Conservation (phyloP, 37 sponge, comb jelly and placozoan species). For the Hexactinellida sp. region DNA sequence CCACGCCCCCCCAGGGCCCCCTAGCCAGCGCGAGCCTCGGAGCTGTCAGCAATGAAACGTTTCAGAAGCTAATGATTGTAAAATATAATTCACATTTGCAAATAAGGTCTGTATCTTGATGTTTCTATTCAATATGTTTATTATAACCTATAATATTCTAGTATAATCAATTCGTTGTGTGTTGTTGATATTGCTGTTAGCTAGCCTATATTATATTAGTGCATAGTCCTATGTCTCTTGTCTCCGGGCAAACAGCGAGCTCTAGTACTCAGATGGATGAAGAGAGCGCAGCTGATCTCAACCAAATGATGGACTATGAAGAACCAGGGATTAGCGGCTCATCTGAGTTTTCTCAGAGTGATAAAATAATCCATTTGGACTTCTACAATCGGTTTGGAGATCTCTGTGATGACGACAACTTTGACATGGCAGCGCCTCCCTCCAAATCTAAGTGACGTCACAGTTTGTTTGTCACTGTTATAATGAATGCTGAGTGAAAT, state of each 20-base stretch:
- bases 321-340: neutral
- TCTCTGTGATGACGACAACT: slow-evolving; percentile 12
- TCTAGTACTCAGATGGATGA: neutral
- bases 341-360: neutral
- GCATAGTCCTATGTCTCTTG: neutral
- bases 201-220: neutral
- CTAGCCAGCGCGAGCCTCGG: neutral
- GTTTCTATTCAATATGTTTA: no score
- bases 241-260: neutral
- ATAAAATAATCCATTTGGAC: slow-evolving; percentile 8
- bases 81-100: neutral
- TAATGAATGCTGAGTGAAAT: no score
- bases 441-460: neutral
- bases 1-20: neutral
- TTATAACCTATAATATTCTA: no score
- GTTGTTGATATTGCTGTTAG: neutral
- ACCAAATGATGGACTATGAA: slow-evolving; percentile 16
- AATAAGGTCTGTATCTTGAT: neutral
- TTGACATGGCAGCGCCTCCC: neutral
- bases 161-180: no score
- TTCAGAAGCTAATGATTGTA: neutral
- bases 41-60: neutral
- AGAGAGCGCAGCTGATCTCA: neutral
- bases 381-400: slow-evolving; percentile 6
- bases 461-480: no score